Evolutionary conservation across 2,888 invertebrate genomes (phyloP).

Genomic region (Neoaliturus tenellus): DNA sequence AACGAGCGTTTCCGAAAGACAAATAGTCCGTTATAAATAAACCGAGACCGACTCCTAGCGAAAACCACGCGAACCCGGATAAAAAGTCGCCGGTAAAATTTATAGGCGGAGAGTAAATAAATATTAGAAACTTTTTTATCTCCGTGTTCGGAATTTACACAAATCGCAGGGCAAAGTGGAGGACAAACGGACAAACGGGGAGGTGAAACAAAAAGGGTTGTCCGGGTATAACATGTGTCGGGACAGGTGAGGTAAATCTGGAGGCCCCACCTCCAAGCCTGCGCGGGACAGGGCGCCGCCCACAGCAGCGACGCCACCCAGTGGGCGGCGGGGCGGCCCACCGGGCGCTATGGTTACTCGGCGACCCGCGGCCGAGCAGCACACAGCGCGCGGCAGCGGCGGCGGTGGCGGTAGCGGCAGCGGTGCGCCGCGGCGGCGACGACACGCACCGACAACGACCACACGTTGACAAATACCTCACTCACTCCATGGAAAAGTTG

Average conservation of each 20-base stretch:
- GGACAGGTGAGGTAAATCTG: constrained; percentile 36
- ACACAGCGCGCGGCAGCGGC: background rate
- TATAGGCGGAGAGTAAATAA: constrained; percentile 49
- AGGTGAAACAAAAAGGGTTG: constrained; percentile 40
- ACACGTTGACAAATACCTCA: no score
- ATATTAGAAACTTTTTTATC: constrained; percentile 53
- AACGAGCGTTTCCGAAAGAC: constrained; percentile 5
- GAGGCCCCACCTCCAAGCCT: constrained; percentile 32
- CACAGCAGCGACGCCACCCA: background rate
- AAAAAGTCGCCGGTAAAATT: constrained; percentile 41
- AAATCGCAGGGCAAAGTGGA: constrained; percentile 49
- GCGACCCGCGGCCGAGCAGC: background rate
- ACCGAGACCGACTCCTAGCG: background rate
- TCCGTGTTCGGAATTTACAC: constrained; percentile 42
- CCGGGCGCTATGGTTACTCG: background rate
- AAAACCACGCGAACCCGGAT: constrained; percentile 7
- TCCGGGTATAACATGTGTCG: constrained; percentile 41
- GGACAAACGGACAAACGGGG: constrained; percentile 32
- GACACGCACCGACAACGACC: no score
- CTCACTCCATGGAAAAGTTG: no score
- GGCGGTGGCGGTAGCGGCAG: no score
- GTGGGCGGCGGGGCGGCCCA: background rate
- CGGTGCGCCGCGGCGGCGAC: no score
- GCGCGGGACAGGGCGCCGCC: constrained; percentile 26
- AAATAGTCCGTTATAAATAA: constrained; percentile 30